Evolutionary conservation across 2,113 vertebrate species (phyloP).

Genomic region (Ameiurus melas): DNA sequence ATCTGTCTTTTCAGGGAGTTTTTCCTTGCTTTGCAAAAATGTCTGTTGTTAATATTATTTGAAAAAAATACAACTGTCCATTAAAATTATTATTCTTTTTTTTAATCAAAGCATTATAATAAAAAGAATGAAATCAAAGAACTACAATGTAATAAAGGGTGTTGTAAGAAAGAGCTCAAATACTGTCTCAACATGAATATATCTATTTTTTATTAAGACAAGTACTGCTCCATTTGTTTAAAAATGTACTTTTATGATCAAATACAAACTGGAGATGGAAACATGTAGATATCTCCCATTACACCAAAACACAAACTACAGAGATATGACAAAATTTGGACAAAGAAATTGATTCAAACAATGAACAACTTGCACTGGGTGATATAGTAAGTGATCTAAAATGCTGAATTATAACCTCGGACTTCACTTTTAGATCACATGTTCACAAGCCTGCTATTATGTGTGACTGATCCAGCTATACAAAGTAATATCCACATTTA

Average conservation of each 20-base stretch:
- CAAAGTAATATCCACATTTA: conserved; percentile 74
- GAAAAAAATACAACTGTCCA: no score
- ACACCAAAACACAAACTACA: conserved; percentile 69
- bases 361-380: conserved; percentile 59
- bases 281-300: conserved; percentile 72
- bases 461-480: conserved; percentile 75
- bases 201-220: conserved; percentile 81
- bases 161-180: conserved; percentile 39
- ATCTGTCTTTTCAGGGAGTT: neutral
- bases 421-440: conserved; percentile 55
- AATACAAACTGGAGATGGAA: conserved; percentile 81
- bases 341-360: conserved; percentile 61
- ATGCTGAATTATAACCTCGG: conserved; percentile 40
- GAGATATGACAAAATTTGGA: conserved; percentile 65
- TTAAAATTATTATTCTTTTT: no score
- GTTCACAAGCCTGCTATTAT: conserved; percentile 70
- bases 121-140: neutral
- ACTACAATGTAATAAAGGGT: neutral
- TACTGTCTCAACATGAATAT: conserved; percentile 76
- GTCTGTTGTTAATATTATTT: no score
- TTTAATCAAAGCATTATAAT: neutral
- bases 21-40: neutral
- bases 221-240: conserved; percentile 79
- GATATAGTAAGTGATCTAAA: conserved; percentile 58
- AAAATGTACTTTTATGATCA: conserved; percentile 78